Evolutionary conservation across 2,113 vertebrate species (phyloP).

Genomic region (Perccottus glenii): DNA sequence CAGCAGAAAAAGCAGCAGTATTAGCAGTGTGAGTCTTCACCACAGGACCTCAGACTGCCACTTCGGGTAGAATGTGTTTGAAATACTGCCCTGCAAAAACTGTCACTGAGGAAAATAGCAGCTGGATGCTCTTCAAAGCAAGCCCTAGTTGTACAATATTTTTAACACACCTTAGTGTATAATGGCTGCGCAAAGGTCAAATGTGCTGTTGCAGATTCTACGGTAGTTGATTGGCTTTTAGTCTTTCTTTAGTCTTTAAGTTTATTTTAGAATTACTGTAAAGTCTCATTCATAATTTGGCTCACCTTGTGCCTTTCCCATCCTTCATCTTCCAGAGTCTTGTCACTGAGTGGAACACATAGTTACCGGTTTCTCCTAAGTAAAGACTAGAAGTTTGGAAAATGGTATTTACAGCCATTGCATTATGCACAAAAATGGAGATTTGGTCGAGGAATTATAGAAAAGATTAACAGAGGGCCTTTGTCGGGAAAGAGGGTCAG

Average conservation of each 20-base stretch:
- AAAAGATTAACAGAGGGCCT: conserved; percentile 64
- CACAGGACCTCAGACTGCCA: conserved; percentile 66
- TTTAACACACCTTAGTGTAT: too few species aligned
- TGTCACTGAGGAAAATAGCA: conserved; percentile 50
- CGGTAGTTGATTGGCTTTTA: too few species aligned
- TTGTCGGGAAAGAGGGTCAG: conserved; percentile 69
- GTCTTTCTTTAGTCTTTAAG: too few species aligned
- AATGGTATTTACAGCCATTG: conserved; percentile 60
- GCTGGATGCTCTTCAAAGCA: conserved; percentile 50
- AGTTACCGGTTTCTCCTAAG: conserved; percentile 48
- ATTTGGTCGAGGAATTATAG: conserved; percentile 57
- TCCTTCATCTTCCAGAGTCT: conserved; percentile 28
- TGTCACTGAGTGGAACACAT: conserved; percentile 33
- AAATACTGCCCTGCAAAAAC: conserved; percentile 72
- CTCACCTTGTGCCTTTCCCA: conserved; percentile 48
- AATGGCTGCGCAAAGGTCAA: background rate
- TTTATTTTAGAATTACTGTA: conserved; percentile 48
- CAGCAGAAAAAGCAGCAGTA: conserved; percentile 54
- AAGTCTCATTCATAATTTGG: conserved; percentile 42
- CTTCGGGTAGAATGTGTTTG: conserved; percentile 70
- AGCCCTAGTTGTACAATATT: background rate
- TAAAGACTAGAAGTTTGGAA: conserved; percentile 50
- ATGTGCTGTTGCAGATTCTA: background rate
- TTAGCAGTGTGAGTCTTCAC: conserved; percentile 64
- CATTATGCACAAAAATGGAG: conserved; percentile 42